Base-by-base conservation (phyloP, 2,113 vertebrate genomes). In the Cephalopholis sonnerati region DNA sequence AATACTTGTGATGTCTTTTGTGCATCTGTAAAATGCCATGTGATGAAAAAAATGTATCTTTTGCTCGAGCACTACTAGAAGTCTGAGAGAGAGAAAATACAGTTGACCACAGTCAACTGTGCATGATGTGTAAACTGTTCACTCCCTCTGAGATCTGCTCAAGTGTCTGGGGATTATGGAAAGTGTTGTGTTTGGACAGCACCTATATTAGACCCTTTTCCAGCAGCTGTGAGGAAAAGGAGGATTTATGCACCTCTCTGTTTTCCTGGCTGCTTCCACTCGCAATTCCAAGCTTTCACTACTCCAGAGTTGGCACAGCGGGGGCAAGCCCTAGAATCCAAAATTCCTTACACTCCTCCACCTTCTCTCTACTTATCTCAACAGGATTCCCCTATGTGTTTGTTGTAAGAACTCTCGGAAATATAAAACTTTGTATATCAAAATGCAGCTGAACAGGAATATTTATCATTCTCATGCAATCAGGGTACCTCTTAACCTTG, bases 121-220 rank as follows among this genome's bases (percentile, higher is more conserved):
- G 50, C 46, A 80, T 29, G 59, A 79, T 62, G 20, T 82, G 54
- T 66, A 77, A 87, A 79, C 62, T 63, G 29, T 77, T 32, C 54
- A 58, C 54, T 83, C 8, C 10, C 67, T 66, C 48, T 81, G 70
- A 83, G 46, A 69, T 77, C 63, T 79, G 70, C 50, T 71, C 61
- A 76, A 84, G 70, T 68, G 70, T 87, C 57, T 81, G 2, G 36
- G 77, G 83, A 88, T 83, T 81, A 89, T 70, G 46, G 39, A 64
- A 72, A 76, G 77, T 86, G 83, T 86, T 74, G 74, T 74, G 32
- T 85, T 89, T 84, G 82, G 81, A 82, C 54, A 10, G 57, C 68
- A 74, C 65, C 72, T 80, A 72, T 73, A 64, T 78, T 62, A 84
- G 71, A 89, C 72, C 83, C 58, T 63, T 69, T 82, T 82, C 79